Evolutionary conservation across 2,888 invertebrate genomes (phyloP), one percentile per base, ranked within the genome.

Genomic region (Trachelus tabidus): DNA sequence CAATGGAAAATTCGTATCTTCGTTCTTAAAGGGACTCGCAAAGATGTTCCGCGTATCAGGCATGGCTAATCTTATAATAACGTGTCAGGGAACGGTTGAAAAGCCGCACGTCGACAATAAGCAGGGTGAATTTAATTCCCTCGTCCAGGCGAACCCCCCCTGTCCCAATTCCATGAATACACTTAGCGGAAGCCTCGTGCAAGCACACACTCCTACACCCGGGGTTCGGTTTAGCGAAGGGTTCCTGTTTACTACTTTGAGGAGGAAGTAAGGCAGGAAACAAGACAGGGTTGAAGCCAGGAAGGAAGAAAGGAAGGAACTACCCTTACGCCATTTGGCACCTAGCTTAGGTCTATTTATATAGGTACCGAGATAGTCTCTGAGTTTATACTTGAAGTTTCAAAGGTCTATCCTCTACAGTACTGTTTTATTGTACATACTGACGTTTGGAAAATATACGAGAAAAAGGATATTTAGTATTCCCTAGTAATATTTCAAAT

Each of bases 101-200:
- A 87, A 87, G 84, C 87, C 85, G 82, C 81, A 80, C 84, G 85
- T 79, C 82, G 79, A 81, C 83, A 84, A 86, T 87, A 86, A 88
- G 85, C 84, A 83, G 87, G 86, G 86, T 87, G 87, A 87, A 88
- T 88, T 88, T 88, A 88, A 88, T 88, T 88, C 85, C 82, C 83
- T 83, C 81, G 79, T 79, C 82, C 84, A 79, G 31, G 15, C 71
- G 33, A 82, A 35, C 34, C 81, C 83, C 83, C 79, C 83, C 83
- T 79, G 82, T 82, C 84, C 84, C 80, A 85, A 86, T 86, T 87
- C 85, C 84, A 86, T 84, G 86, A 88, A 87, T 85, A 86, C 81
- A 82, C 83, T 84, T 83, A 82, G 82, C 76, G 78, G 77, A 79
- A 80, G 79, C 79, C 75, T 78, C 76, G 80, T 77, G 76, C 68